Conservation (phyloP, 2,797 vertebrate species). For the Mormyrus hasselquistii region DNA sequence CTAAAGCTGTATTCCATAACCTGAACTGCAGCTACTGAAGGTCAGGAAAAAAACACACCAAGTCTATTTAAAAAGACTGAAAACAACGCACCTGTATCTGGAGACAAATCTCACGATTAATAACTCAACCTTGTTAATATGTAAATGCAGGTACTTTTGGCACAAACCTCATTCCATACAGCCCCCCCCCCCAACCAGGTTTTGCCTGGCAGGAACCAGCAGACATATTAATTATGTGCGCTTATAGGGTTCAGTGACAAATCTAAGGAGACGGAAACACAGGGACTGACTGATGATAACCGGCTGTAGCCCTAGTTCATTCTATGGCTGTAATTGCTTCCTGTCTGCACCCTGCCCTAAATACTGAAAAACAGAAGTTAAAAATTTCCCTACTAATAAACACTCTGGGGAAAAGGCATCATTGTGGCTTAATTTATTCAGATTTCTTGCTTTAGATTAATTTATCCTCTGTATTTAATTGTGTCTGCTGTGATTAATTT, state of each 20-base stretch:
- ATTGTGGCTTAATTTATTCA: constrained; percentile 1
- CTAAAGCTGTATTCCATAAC: not conserved
- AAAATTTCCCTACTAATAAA: not conserved
- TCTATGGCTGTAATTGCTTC: not conserved
- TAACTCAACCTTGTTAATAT: not conserved
- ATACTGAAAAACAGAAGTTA: constrained; percentile 10
- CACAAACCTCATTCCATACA: not conserved
- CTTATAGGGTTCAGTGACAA: not conserved
- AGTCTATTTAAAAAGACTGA: not conserved
- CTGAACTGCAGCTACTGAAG: not conserved
- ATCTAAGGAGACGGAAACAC: not conserved
- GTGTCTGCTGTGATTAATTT: constrained; percentile 11
- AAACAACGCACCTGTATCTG: not conserved
- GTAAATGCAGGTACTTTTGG: not conserved
- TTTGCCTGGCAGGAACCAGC: not conserved
- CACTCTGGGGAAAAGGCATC: constrained; percentile 6
- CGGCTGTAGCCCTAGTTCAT: not conserved
- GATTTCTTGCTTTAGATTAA: constrained; percentile 4
- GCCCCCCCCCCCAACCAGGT: not conserved
- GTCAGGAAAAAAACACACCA: not conserved
- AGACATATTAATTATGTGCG: not conserved
- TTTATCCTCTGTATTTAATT: not conserved
- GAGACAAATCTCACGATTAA: not conserved
- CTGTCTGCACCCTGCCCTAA: not conserved
- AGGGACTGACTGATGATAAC: not conserved